Percentiles rank a stretch among this genome's conserved stretches.
phyloP scores from a whole-genome alignment of 2,113 vertebrate species.

The Leptocoma aspasia region DNA sequence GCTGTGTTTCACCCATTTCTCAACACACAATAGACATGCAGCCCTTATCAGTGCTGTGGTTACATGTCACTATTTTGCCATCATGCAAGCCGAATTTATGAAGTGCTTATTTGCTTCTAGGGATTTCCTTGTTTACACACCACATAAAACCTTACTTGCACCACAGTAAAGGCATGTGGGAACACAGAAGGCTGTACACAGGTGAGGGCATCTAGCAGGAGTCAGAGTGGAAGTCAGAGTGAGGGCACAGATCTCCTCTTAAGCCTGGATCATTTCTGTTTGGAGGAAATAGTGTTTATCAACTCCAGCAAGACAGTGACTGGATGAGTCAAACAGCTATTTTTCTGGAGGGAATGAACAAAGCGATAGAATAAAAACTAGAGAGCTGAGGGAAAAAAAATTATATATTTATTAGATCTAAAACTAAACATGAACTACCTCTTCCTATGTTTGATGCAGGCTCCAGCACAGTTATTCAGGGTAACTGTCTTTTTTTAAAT shows the following conservation, averaged over 20 bases:
- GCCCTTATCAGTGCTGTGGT: neutral
- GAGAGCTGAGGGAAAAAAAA: neutral
- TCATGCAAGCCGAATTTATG: neutral
- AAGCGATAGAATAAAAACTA: neutral
- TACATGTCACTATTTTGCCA: neutral
- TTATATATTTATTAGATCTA: neutral
- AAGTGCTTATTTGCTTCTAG: neutral
- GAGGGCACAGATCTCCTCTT: neutral
- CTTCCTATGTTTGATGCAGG: neutral
- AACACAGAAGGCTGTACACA: neutral
- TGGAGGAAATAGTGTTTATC: neutral
- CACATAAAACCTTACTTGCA: neutral
- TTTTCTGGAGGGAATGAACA: neutral
- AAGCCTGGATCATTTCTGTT: neutral
- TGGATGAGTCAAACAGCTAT: neutral
- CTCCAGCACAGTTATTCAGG: neutral
- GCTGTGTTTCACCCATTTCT: slow-evolving; percentile 11
- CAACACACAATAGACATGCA: neutral
- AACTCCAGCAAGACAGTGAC: neutral
- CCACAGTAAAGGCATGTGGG: neutral
- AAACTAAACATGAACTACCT: neutral
- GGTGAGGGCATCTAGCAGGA: neutral
- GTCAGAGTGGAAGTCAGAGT: neutral
- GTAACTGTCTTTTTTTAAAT: neutral
- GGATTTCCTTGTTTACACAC: slow-evolving; percentile 36